phyloP scores from a whole-genome alignment of 2,888 invertebrate species.

The Drosophila prolongata region DNA sequence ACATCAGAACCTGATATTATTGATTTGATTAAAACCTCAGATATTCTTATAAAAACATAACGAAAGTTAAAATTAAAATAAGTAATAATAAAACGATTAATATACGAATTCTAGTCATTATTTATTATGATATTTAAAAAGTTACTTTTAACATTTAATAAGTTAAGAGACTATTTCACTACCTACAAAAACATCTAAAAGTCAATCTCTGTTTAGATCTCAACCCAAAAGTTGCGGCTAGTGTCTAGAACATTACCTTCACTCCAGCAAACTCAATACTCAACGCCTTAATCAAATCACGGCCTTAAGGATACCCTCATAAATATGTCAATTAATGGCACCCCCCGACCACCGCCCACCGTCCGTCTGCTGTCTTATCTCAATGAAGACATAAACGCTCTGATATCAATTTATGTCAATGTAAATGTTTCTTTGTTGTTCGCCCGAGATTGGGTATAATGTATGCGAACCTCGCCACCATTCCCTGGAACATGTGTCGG shows the following conservation, averaged over 20 bases:
- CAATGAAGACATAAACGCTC: conserved; percentile 79
- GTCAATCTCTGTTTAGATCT: not conserved
- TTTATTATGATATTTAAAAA: no score
- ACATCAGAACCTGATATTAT: no score
- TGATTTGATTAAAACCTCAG: no score
- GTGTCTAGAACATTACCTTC: not conserved
- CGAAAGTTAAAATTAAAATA: no score
- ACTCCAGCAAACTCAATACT: conserved; percentile 28
- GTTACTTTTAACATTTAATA: no score
- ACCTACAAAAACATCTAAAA: no score
- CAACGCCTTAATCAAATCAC: conserved; percentile 71
- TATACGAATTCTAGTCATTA: no score
- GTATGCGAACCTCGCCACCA: conserved; percentile 73
- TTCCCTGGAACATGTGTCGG: conserved; percentile 83
- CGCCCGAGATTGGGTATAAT: conserved; percentile 52
- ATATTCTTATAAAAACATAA: no score
- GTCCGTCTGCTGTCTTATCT: conserved; percentile 60
- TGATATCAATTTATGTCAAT: conserved; percentile 83
- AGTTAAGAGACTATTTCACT: no score
- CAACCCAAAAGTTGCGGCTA: no score
- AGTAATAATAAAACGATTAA: no score
- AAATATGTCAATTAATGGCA: conserved; percentile 80
- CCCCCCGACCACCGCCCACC: conserved; percentile 25
- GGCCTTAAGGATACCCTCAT: conserved; percentile 71
- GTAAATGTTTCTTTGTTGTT: conserved; percentile 67